Evolutionary conservation across 2,888 invertebrate species (phyloP), one percentile per base, ranked within the genome.

Genomic region (Spodoptera exigua): DNA sequence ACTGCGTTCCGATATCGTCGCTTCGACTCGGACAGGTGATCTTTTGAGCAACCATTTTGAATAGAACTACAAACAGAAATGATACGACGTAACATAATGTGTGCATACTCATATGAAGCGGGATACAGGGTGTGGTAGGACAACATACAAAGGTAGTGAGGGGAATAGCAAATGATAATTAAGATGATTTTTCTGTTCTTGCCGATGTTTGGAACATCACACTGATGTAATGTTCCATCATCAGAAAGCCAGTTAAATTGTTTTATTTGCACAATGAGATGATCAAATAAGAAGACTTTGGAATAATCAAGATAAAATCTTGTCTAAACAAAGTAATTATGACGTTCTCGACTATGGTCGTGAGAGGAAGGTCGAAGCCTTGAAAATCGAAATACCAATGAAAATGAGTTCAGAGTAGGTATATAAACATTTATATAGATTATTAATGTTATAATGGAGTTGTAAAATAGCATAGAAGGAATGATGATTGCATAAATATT

Each of bases 41-140:
- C 88, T 90, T 94, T 93, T 90, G 91, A 90, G 93, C 89, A 92
- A 94, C 94, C 94, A 94, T 94, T 94, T 94, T 94, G 94, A 87
- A 93, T 92, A 93, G 92, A 93, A 94, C 94, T 94, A 94, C 93
- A 93, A 94, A 94, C 89, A 94, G 86, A 94, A 94, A 94, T 91
- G 92, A 93, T 88, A 93, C 89, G 94, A 93, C 93, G 92, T 94
- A 93, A 94, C 94, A 90, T 88, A 92, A 91, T 91, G 93, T 92
- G 91, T 92, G 91, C 89, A 91, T 89, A 89, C 88, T 88, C 80
- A 78, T 91, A 91, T 89, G 76, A 91, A 92, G 92, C 92, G 76
- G 76, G 82, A 81, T 80, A 75, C 65, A 63, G 72, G 63, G 64
- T 52, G 60, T 59, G 68, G 61, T 46, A 54, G 64, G 70, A 56